A percentile compares a stretch with the other conserved stretches of the same genome.
Conservation (phyloP, 2,888 invertebrate species). For the Lycaena phlaeas region DNA sequence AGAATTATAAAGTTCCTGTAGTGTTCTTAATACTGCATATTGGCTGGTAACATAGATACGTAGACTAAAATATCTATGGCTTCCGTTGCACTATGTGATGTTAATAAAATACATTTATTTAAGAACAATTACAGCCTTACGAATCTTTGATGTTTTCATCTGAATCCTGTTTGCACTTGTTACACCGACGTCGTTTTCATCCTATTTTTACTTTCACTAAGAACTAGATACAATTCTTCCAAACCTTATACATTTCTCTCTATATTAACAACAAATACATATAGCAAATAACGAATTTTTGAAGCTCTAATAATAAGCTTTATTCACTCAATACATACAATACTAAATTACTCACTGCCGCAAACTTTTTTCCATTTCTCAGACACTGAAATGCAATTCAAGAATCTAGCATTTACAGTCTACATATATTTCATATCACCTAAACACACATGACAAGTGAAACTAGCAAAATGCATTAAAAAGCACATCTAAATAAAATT, state of each 20-base stretch:
- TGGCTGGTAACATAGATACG: no score
- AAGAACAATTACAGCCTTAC: no score
- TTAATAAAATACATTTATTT: no score
- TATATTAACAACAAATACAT: slow-evolving; percentile 13
- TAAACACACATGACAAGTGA: slow-evolving; percentile 20
- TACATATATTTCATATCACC: slow-evolving; percentile 27
- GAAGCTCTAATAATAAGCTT: slow-evolving; percentile 32
- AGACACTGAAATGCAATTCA: slow-evolving; percentile 68
- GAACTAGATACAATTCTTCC: neutral
- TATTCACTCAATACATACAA: slow-evolving; percentile 34
- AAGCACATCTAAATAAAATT: slow-evolving; percentile 16
- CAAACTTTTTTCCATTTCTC: slow-evolving; percentile 69
- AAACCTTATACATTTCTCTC: neutral
- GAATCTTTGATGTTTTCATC: neutral
- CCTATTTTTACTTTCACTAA: neutral
- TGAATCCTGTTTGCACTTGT: neutral
- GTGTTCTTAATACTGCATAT: no score
- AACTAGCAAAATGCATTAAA: slow-evolving; percentile 16
- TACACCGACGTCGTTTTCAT: neutral
- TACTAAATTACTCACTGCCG: slow-evolving; percentile 67
- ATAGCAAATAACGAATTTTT: slow-evolving; percentile 18
- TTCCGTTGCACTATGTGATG: no score
- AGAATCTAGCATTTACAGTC: slow-evolving; percentile 60
- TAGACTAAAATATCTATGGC: no score
- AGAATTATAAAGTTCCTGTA: no score